Percentiles rank a stretch among this genome's conserved stretches.
Evolutionary conservation across 2,888 invertebrate species (phyloP).

Genomic region (Andrena bicolor): DNA sequence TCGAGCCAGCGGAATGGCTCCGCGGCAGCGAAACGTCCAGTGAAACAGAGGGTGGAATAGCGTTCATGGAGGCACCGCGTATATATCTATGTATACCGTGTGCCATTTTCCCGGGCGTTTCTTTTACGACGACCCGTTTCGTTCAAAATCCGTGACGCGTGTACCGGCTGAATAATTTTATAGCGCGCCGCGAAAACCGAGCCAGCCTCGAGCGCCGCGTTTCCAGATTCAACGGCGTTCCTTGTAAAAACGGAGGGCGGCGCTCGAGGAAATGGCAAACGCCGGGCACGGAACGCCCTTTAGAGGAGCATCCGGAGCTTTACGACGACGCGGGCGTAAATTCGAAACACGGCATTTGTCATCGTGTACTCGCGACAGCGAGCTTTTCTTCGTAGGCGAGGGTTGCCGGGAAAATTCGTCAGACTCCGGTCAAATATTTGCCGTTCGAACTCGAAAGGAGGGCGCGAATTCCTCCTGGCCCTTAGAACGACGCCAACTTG

Average conservation of each 20-base stretch:
- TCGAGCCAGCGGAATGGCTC: not conserved
- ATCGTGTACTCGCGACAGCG: not conserved
- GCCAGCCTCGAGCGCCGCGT: slow-evolving; percentile 32
- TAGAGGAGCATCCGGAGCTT: slow-evolving; percentile 29
- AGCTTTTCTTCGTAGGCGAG: not conserved
- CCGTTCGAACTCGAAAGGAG: slow-evolving; percentile 17
- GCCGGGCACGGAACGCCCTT: slow-evolving; percentile 19
- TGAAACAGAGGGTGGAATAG: not conserved
- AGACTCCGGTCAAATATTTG: slow-evolving; percentile 35
- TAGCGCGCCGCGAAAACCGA: slow-evolving; percentile 39
- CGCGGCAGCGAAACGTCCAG: not conserved
- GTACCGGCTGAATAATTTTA: slow-evolving; percentile 65
- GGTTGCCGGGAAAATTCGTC: slow-evolving; percentile 31
- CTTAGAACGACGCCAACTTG: not conserved
- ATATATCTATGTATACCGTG: not conserved
- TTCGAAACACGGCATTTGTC: slow-evolving; percentile 38
- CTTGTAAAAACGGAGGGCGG: slow-evolving; percentile 42
- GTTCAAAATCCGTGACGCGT: slow-evolving; percentile 54
- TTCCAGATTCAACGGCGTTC: slow-evolving; percentile 49
- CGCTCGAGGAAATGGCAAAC: slow-evolving; percentile 31
- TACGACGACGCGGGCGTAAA: slow-evolving; percentile 47
- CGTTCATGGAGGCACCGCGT: not conserved
- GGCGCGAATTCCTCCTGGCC: not conserved
- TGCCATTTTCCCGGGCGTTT: slow-evolving; percentile 43
- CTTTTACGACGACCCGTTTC: slow-evolving; percentile 52